Evolutionary conservation across 2,797 vertebrate species (phyloP), one percentile per base, ranked within the genome.

Genomic region (Micromesistius poutassou): DNA sequence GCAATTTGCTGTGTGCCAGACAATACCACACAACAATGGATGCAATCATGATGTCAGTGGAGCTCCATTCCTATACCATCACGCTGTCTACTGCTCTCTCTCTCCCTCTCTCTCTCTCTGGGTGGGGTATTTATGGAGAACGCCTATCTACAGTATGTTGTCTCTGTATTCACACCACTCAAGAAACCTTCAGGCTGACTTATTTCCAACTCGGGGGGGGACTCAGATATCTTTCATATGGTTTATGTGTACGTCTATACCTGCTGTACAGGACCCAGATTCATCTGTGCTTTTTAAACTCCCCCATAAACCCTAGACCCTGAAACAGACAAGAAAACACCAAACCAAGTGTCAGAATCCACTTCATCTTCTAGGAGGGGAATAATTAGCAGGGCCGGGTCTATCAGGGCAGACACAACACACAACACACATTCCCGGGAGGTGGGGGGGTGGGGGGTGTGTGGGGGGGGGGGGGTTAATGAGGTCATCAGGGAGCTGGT

Each of bases 71-170:
- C 22, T 1, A 25, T 62, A 25, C 22, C 55, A 62, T 25, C 55
- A 2, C 55, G 1, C 55, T 62, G 0, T 62, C 55, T 62, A 7
- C 42, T 46, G 2, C 36, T 10, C 36, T 38, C 36, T 38, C 36
- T 38, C 36, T 10, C 36, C 9, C 36, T 38, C 36, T 38, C 36
- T 38, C 36, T 38, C 36, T 38, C 1, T 38, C 36, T 33, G 33
- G 33, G 33, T 62, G 5, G 74, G 87, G 86, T 91, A 93, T 92
- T 92, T 90, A 91, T 93, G 93, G 91, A 89, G 84, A 85, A 87
- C 87, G 86, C 79, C 35, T 85, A 1, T 42, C 40, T 42, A 6
- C 7, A 42, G 9, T 9, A 14, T 2, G 40, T 42, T 42, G 40
- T 42, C 14, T 2, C 10, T 42, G 9, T 42, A 2, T 12, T 42